Evolutionary conservation across 2,797 vertebrate genomes (phyloP), one percentile per base, ranked within the genome.

Genomic region (Manis javanica): DNA sequence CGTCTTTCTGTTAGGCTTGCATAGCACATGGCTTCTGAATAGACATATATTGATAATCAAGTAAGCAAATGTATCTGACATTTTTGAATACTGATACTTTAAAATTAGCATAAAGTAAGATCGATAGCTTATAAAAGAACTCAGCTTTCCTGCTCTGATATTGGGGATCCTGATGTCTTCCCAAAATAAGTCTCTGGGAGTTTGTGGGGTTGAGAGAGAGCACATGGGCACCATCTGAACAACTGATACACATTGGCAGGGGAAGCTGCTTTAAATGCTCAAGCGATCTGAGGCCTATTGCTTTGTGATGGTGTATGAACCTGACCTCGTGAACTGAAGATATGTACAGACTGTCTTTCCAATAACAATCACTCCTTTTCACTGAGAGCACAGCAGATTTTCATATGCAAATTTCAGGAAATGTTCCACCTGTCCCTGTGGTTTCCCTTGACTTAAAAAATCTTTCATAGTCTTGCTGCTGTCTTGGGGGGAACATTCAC

Each of bases 391-490:
- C 74, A 96, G 74, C 53, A 42, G 49, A 91, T 82, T 91, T 97
- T 97, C 81, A 94, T 12, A 29, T 53, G 88, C 68, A 74, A 51
- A 71, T 88, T 7, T 5, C 8, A 90, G 61, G 92, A 79, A 82
- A 77, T 39, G 0, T 15, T 26, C 85, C 71, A 94, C 78, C 78
- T 57, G 78, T 74, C 87, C 77, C 57, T 5, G n/a, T 0, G 0
- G n/a, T 53, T 96, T 97, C 95, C 66, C 0, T 49, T 51, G 82
- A 94, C 59, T 96, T 34, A 3, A 42, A 91, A 87, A 97, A 95
- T 91, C 95, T 68, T 89, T 34, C 71, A 79, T 75, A 88, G 46
- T 9, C n/a, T n/a, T 66, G 87, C 37, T 0, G 5, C 75, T 94
- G 42, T 91, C 72, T 88, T 53, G 21, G 31, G 46, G 34, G 51